Percentiles rank a stretch among this genome's conserved stretches.
phyloP scores from a whole-genome alignment of 2,888 invertebrate genomes.

The Nemurella pictetii region DNA sequence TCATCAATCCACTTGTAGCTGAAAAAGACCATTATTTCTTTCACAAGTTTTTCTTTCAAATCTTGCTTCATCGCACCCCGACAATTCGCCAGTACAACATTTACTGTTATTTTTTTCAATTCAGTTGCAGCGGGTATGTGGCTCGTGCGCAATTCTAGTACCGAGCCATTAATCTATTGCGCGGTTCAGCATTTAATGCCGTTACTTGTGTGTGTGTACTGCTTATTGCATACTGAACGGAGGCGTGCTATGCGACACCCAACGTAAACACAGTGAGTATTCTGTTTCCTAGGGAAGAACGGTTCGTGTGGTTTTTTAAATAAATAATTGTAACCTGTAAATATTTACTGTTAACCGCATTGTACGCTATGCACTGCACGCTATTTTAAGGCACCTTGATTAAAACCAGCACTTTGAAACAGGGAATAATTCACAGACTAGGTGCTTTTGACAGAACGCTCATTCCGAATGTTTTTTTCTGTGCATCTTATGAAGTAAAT shows the following conservation, averaged over 20 bases:
- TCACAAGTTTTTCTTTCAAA: no score
- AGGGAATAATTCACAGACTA: no score
- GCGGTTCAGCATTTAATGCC: not conserved
- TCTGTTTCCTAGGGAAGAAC: not conserved
- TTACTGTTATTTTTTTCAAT: not conserved
- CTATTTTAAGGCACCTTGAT: no score
- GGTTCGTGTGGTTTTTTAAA: not conserved
- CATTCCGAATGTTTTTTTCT: no score
- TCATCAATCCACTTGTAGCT: no score
- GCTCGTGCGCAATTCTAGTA: not conserved
- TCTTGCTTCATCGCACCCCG: no score
- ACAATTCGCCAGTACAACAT: not conserved
- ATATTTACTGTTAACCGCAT: no score
- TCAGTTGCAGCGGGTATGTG: not conserved
- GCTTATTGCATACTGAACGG: conserved; percentile 18
- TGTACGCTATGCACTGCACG: no score
- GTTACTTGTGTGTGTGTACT: not conserved
- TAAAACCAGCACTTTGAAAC: no score
- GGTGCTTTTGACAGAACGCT: no score
- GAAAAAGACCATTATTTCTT: no score
- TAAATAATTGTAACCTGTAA: not conserved
- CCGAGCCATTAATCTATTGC: conserved; percentile 8
- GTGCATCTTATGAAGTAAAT: no score
- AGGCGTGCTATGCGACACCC: not conserved
- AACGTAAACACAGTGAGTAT: not conserved